Base-by-base conservation (phyloP, 2,888 invertebrate species). In the Acronicta leporina region DNA sequence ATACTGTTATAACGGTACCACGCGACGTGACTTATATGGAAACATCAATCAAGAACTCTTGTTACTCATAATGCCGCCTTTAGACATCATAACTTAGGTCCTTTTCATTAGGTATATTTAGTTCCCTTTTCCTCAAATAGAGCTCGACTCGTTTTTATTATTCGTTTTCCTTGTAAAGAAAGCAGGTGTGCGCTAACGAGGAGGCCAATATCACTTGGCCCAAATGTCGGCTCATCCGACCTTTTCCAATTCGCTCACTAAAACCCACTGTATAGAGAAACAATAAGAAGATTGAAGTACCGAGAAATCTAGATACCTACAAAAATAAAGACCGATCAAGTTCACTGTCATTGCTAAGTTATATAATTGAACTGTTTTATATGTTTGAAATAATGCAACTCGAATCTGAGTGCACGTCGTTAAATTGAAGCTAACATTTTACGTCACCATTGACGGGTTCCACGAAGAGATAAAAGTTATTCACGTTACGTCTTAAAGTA, bases 141-240 rank as follows among this genome's bases (percentile, higher is more conserved):
- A 46, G 60, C 51, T 43, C 40, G 11, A 42, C 30, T 45, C 33
- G n/a, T 46, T 62, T 77, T 63, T 57, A 57, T 55, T 57, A 57
- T 52, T 66, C 48, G 49, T 78, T 74, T 72, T 68, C 60, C 64
- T 68, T 42, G 5, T 69, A 15, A 20, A 56, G 63, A 68, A 68
- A 74, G 62, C 76, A 80, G 78, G 70, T 78, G 80, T 63, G 53
- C 52, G 42, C 49, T 62, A 72, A 63, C 68, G 56, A 70, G 50
- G 35, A 62, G n/a, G 47, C 63, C 55, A 63, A 56, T 63, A 63
- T 61, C 43, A 63, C 59, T 68, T 66, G 61, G 58, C 25, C 59
- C 56, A 56, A 67, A 66, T 49, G 63, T 61, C 11, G 33, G 40
- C 56, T 57, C 58, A 46, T 44, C 41, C 20, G 44, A 49, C 30